Percentiles rank a stretch among this genome's conserved stretches.
Evolutionary conservation across 2,797 vertebrate species (phyloP).

Genomic region (Cryptoprocta ferox): DNA sequence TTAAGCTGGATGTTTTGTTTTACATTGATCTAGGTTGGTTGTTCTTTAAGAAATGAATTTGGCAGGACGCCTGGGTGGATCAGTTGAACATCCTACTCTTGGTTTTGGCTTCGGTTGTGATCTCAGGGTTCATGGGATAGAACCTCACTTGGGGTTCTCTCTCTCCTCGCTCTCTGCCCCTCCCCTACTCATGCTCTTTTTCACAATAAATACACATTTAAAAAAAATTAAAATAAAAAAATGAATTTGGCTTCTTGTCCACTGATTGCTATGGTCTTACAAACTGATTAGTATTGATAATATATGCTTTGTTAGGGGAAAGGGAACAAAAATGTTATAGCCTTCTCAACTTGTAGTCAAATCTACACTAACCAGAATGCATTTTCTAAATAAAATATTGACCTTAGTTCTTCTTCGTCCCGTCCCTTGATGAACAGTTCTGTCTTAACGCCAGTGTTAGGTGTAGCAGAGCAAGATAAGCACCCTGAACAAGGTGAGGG

Average conservation of each 20-base stretch:
- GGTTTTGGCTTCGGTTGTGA: too few species aligned
- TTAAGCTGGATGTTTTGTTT: conserved; percentile 11
- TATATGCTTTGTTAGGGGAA: neutral
- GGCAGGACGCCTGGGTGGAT: too few species aligned
- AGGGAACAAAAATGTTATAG: conserved; percentile 7
- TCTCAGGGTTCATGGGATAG: too few species aligned
- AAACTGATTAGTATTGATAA: neutral
- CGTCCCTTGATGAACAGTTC: neutral
- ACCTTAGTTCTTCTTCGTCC: neutral
- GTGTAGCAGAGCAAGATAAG: neutral
- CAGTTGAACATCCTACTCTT: too few species aligned
- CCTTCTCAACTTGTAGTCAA: neutral
- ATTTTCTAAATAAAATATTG: conserved; percentile 51
- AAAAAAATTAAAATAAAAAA: neutral
- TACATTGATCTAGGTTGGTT: neutral
- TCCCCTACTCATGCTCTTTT: too few species aligned
- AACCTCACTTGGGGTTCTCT: too few species aligned
- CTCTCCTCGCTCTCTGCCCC: too few species aligned
- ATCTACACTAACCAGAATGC: conserved; percentile 17
- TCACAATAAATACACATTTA: too few species aligned
- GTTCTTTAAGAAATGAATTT: conserved; percentile 2
- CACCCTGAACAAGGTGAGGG: neutral
- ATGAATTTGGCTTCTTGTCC: neutral
- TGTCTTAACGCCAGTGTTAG: neutral
- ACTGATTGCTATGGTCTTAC: conserved; percentile 14